These are phyloP conservation scores for Oryzias javanicus DNA, from an alignment of 2,113 vertebrate species.

Conservation along the genomic window DNA sequence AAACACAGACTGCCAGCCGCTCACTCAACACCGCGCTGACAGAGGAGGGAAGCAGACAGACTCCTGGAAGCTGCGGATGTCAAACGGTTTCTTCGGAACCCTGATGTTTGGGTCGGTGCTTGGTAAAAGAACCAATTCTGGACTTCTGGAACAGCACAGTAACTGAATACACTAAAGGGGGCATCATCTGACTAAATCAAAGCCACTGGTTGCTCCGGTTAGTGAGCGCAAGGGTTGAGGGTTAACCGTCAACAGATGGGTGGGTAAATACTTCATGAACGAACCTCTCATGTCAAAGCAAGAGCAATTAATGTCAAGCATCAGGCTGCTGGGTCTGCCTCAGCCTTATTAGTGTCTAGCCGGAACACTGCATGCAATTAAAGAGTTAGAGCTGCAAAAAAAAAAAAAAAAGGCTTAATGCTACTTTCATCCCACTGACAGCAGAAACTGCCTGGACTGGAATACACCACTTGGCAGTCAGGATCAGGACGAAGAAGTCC, in stretches of 20 bases:
- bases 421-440: slow-evolving; percentile 21
- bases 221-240: neutral
- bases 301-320: slow-evolving; percentile 63
- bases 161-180: too few species aligned
- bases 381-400: slow-evolving; percentile 33
- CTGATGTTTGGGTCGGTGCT: neutral
- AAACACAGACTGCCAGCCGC: slow-evolving; percentile 51
- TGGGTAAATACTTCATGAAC: slow-evolving; percentile 56
- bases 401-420: slow-evolving; percentile 41
- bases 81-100: neutral
- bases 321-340: slow-evolving; percentile 26
- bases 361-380: slow-evolving; percentile 62
- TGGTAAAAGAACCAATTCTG: too few species aligned
- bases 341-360: slow-evolving; percentile 45
- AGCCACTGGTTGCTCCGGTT: too few species aligned
- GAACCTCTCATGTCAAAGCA: slow-evolving; percentile 47
- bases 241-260: slow-evolving; percentile 51
- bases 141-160: too few species aligned
- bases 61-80: slow-evolving; percentile 14
- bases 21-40: slow-evolving; percentile 60
- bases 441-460: slow-evolving; percentile 22
- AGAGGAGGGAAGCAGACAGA: slow-evolving; percentile 31
- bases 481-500: too few species aligned
- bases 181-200: too few species aligned
- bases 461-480: slow-evolving; percentile 6